A percentile compares a stretch with the other conserved stretches of the same genome.
These are phyloP conservation scores for Columba janthina DNA, from an alignment of 2,113 vertebrate species.

Conservation along the genomic window DNA sequence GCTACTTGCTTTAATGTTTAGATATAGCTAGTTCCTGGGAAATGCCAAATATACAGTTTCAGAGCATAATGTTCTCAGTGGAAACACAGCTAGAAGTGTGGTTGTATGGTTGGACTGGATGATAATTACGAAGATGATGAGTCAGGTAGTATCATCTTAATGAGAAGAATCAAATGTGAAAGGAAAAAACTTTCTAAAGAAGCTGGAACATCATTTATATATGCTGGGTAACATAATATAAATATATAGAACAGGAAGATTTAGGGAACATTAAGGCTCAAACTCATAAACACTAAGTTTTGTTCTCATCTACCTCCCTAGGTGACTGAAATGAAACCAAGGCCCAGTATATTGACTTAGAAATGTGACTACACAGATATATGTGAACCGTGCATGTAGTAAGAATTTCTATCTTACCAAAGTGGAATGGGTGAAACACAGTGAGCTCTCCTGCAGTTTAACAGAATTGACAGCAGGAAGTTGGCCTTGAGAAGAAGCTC, in stretches of 20 bases:
- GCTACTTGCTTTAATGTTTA: not conserved
- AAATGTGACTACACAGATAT: not conserved
- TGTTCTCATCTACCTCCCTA: not conserved
- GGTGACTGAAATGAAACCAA: not conserved
- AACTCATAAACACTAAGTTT: not conserved
- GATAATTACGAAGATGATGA: not conserved
- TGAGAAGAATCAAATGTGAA: not conserved
- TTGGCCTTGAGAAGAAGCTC: not conserved
- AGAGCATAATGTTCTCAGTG: not conserved
- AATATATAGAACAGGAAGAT: not conserved
- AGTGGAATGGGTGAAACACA: not conserved
- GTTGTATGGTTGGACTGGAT: not conserved
- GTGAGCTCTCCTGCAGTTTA: not conserved
- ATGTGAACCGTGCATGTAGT: rapidly evolving
- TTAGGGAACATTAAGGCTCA: not conserved
- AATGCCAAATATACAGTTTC: not conserved
- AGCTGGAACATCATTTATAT: not conserved
- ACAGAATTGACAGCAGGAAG: not conserved
- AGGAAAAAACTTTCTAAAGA: not conserved
- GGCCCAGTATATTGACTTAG: not conserved
- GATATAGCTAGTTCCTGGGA: not conserved
- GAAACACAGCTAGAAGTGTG: rapidly evolving
- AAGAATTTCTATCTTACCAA: not conserved
- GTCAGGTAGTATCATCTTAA: not conserved
- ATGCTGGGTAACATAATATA: not conserved